Evolutionary conservation across 2,113 vertebrate genomes (phyloP), one percentile per base, ranked within the genome.

Genomic region (Xenus cinereus): DNA sequence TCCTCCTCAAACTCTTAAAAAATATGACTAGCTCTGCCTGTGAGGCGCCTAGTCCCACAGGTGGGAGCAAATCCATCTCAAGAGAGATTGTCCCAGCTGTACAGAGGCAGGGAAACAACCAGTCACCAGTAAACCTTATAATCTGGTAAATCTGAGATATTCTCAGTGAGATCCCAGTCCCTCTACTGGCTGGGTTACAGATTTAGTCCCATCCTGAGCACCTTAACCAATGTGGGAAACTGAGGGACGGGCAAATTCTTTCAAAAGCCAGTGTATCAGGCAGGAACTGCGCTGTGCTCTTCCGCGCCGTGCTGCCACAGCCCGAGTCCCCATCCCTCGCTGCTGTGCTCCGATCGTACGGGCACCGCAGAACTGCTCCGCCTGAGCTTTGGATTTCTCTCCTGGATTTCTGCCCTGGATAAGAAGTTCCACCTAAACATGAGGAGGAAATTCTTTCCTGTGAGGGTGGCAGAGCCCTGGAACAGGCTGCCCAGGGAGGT

Each of bases 271-370:
- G 20, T 4, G 66, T 20, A 35, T 35, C 6, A 2, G 35, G 45
- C 50, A 77, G 51, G 28, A 43, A 16, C 20, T 1, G 18, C 17
- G 72, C 53, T 62, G 41, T 22, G 21, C 37, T 64, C 13, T 18
- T 21, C 60, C 64, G 37, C 33, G 46, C 48, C 2, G 9, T 10
- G 2, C 21, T 9, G 39, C 51, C 51, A 54, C 13, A 54, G 51
- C 57, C 14, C 4, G 27, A 32, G 48, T 12, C 48, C 32, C 48
- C 14, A 2, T 0, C 9, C 14, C 33, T 10, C 13, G 0, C 33
- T 71, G 69, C 69, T 50, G 27, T 0, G 5, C 63, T 86, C 53
- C 1, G 0, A 6, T 2, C 20, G 32, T 2, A 23, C 0, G 1
- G 60, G 60, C 4, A 3, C 46, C 14, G 33, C 46, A 45, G 57